Percentiles rank a stretch among this genome's conserved stretches.
Evolutionary conservation across 2,888 invertebrate genomes (phyloP).

Genomic region (Epinotia demarniana): DNA sequence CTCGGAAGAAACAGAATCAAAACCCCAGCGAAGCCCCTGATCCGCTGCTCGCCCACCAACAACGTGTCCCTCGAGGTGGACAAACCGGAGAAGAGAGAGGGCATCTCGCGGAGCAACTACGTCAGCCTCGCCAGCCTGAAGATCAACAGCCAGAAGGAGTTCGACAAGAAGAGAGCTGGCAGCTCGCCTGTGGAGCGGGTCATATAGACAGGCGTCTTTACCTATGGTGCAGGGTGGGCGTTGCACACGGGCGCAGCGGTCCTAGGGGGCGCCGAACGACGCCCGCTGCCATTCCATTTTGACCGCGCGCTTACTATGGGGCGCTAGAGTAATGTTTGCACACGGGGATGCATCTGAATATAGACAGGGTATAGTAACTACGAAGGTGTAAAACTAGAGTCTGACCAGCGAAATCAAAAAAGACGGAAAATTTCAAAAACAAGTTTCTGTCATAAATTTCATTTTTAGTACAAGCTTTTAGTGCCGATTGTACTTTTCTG

Average conservation of each 20-base stretch:
- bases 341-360: no score
- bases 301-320: no score
- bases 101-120: constrained; percentile 76
- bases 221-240: no score
- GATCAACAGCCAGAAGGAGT: constrained; percentile 68
- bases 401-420: no score
- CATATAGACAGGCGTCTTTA: constrained; percentile 60
- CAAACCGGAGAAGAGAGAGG: constrained; percentile 53
- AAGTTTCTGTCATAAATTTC: no score
- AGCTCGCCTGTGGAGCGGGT: constrained; percentile 65
- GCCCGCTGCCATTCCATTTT: no score
- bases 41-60: constrained; percentile 54
- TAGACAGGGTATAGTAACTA: constrained; percentile 47
- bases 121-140: constrained; percentile 79
- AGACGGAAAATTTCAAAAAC: no score
- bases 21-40: constrained; percentile 56
- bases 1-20: constrained; percentile 67
- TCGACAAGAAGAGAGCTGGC: constrained; percentile 52
- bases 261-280: no score
- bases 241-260: no score
- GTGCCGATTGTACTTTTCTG: no score
- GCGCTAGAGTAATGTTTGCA: no score
- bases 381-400: neutral
- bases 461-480: no score
- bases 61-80: constrained; percentile 48